Conservation (phyloP, 2,113 vertebrate species). For the Xiphophorus couchianus region DNA sequence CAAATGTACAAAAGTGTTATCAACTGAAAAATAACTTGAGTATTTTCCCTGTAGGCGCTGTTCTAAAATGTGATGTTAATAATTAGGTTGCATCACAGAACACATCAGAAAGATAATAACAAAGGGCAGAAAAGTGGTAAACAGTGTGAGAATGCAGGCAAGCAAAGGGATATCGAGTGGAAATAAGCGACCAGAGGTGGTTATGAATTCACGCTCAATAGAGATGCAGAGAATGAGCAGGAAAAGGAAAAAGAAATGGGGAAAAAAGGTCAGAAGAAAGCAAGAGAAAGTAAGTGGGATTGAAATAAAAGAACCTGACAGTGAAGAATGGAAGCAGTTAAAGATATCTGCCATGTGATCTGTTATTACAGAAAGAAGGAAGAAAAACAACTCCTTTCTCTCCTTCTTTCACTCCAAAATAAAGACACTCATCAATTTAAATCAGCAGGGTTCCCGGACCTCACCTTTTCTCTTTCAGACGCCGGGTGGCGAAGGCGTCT, state of each 20-base stretch:
- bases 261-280: constrained; percentile 63
- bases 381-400: constrained; percentile 78
- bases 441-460: constrained; percentile 67
- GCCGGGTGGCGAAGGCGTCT: constrained; percentile 41
- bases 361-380: constrained; percentile 77
- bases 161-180: constrained; percentile 16
- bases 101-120: constrained; percentile 33
- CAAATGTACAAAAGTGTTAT: constrained; percentile 13
- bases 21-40: neutral
- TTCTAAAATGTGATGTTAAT: constrained; percentile 17
- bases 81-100: constrained; percentile 3
- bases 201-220: constrained; percentile 71
- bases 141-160: constrained; percentile 14
- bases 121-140: constrained; percentile 27
- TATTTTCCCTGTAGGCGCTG: constrained; percentile 6
- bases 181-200: constrained; percentile 49
- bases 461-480: constrained; percentile 65
- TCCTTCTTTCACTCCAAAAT: constrained; percentile 69
- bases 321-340: constrained; percentile 81
- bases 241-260: constrained; percentile 48
- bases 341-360: constrained; percentile 75
- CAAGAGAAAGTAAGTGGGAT: constrained; percentile 60
- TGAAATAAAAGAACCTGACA: constrained; percentile 67
- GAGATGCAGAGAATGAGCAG: constrained; percentile 50
- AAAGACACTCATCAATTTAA: constrained; percentile 85